phyloP scores from a whole-genome alignment of 2,113 vertebrate species.

The Helogale parvula region DNA sequence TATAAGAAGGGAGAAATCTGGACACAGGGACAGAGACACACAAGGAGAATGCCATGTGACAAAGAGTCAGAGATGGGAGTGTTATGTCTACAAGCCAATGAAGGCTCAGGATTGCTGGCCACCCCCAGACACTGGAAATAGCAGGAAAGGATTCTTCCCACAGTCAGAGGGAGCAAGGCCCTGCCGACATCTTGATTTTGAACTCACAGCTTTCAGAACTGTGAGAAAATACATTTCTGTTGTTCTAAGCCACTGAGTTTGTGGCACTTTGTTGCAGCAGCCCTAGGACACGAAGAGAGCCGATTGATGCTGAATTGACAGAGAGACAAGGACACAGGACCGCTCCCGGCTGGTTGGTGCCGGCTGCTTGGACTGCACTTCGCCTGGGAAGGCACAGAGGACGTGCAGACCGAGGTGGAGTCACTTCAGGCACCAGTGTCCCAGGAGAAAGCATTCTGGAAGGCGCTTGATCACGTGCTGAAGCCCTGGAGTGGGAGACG shows the following conservation, averaged over 20 bases:
- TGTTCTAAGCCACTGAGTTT: neutral
- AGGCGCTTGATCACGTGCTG: neutral
- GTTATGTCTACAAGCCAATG: too few species aligned
- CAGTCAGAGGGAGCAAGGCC: neutral
- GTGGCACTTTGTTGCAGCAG: neutral
- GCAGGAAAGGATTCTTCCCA: neutral
- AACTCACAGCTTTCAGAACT: neutral
- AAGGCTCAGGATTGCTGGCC: rapidly evolving
- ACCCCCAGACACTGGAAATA: neutral
- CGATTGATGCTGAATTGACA: neutral
- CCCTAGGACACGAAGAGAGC: neutral
- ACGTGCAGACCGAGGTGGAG: neutral
- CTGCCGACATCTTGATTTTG: neutral
- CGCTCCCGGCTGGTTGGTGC: neutral
- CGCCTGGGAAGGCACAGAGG: neutral
- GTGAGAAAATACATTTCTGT: neutral
- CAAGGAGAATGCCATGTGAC: rapidly evolving
- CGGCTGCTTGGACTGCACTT: neutral
- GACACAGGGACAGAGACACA: neutral
- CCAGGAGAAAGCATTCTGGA: neutral
- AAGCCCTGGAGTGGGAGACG: rapidly evolving
- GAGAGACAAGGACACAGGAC: neutral
- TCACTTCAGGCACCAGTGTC: neutral
- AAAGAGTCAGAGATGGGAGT: neutral
- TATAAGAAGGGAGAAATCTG: neutral